Evolutionary conservation across 1,140 invertebrate species (phyloP).

Genomic region (Drosophila miranda): DNA sequence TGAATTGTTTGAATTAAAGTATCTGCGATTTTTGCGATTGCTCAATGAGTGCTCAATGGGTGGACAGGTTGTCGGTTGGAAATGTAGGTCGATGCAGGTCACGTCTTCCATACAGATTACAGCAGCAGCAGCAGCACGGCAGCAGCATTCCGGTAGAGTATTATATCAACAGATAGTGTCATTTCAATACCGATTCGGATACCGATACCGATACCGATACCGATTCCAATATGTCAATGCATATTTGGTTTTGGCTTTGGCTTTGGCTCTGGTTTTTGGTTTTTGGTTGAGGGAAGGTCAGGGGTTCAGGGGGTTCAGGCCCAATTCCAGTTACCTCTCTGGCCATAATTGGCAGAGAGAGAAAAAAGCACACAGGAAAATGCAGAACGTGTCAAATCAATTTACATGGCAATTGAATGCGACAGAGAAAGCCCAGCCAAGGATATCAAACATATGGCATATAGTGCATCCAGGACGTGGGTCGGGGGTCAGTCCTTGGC

Average conservation of each 20-base stretch:
- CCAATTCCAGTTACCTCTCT: constrained; percentile 17
- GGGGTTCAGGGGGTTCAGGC: background rate
- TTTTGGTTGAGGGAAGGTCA: constrained; percentile 50
- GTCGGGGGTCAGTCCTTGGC: constrained; percentile 8
- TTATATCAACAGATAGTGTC: constrained; percentile 36
- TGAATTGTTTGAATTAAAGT: constrained; percentile 68
- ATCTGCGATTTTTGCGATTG: constrained; percentile 38
- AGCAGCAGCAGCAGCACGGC: constrained; percentile 14
- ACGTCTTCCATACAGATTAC: constrained; percentile 49
- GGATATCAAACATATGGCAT: constrained; percentile 37
- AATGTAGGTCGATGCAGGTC: constrained; percentile 70
- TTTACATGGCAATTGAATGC: constrained; percentile 62
- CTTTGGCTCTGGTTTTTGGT: constrained; percentile 34
- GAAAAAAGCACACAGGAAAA: background rate
- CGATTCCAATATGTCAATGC: constrained; percentile 35
- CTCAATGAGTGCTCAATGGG: constrained; percentile 43
- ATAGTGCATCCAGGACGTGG: background rate
- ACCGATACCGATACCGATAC: too few relatives aligned
- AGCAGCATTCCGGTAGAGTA: constrained; percentile 30
- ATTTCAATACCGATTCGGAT: constrained; percentile 16
- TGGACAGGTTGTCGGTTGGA: constrained; percentile 23
- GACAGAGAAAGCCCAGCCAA: constrained; percentile 12
- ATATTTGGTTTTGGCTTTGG: constrained; percentile 30
- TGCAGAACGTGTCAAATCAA: constrained; percentile 64
- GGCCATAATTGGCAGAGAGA: constrained; percentile 33